A percentile compares a stretch with the other conserved stretches of the same genome.
phyloP scores from a whole-genome alignment of 2,888 invertebrate species.

The Leptinotarsa haldemani region DNA sequence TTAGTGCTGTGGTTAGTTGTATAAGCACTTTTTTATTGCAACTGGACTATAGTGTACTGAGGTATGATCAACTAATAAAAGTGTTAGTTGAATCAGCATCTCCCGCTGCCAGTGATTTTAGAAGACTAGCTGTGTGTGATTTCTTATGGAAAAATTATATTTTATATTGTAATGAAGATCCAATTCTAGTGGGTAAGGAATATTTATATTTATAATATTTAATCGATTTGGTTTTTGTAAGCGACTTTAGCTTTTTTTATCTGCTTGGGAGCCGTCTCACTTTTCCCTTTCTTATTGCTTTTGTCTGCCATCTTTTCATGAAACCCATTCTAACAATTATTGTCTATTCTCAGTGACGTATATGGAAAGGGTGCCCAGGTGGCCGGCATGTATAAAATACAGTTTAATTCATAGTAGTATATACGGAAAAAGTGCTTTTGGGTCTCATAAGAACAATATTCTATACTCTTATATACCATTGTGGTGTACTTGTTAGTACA shows the following conservation, averaged over 20 bases:
- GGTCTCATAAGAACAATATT: too few relatives aligned
- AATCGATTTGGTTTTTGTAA: background rate
- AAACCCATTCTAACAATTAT: too few relatives aligned
- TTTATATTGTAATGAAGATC: conserved; percentile 49
- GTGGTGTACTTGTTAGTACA: too few relatives aligned
- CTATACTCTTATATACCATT: too few relatives aligned
- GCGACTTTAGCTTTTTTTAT: background rate
- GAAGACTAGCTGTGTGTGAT: conserved; percentile 55
- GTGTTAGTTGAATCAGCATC: conserved; percentile 54
- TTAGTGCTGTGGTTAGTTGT: conserved; percentile 56
- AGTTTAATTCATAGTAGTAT: too few relatives aligned
- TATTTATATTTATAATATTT: conserved; percentile 12
- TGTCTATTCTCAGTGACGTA: too few relatives aligned
- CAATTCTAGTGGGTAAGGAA: conserved; percentile 47
- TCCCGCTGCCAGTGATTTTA: conserved; percentile 54
- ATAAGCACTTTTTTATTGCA: conserved; percentile 54
- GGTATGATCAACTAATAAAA: conserved; percentile 50
- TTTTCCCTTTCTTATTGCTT: too few relatives aligned
- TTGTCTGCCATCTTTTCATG: too few relatives aligned
- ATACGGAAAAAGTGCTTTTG: too few relatives aligned
- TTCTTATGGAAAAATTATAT: conserved; percentile 51
- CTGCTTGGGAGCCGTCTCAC: too few relatives aligned
- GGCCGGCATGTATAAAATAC: too few relatives aligned
- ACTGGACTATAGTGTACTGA: conserved; percentile 51
- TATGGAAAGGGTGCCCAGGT: too few relatives aligned